These are phyloP conservation scores for Zaprionus ghesquierei DNA, from an alignment of 1,140 invertebrate genomes.

Conservation along the genomic window DNA sequence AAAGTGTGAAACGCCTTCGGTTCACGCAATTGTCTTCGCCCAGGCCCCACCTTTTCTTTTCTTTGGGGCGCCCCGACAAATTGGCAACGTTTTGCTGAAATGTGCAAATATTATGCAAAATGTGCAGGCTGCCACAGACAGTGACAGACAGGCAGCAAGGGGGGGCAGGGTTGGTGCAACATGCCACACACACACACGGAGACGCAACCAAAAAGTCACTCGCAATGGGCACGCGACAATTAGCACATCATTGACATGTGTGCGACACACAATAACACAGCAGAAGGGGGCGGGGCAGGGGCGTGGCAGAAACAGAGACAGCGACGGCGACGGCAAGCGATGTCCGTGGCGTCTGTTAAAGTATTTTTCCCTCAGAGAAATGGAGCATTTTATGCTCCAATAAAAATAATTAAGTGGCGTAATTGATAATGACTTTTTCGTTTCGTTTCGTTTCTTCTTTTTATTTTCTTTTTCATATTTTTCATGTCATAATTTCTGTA, in stretches of 20 bases:
- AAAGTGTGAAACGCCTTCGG: constrained; percentile 48
- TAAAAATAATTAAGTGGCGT: constrained; percentile 80
- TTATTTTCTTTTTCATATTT: constrained; percentile 36
- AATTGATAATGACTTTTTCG: constrained; percentile 72
- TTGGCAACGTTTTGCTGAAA: constrained; percentile 42
- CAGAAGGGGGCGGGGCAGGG: too few relatives aligned
- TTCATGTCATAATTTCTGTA: constrained; percentile 70
- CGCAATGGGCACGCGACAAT: constrained; percentile 72
- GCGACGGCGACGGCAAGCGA: too few relatives aligned
- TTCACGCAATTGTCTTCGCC: constrained; percentile 11
- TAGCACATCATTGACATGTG: constrained; percentile 78
- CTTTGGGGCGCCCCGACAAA: constrained; percentile 5
- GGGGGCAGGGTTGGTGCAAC: background rate
- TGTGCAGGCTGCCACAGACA: constrained; percentile 10
- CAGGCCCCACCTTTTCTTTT: constrained; percentile 39
- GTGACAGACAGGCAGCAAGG: background rate
- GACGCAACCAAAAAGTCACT: constrained; percentile 34
- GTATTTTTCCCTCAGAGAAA: constrained; percentile 55
- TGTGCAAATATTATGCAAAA: constrained; percentile 57
- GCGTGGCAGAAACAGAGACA: background rate
- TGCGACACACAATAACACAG: constrained; percentile 24
- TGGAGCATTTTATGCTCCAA: constrained; percentile 80
- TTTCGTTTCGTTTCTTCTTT: constrained; percentile 16
- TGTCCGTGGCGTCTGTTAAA: constrained; percentile 13
- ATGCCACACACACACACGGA: constrained; percentile 25